Evolutionary conservation across 2,797 vertebrate genomes (phyloP), one percentile per base, ranked within the genome.

Genomic region (Hybognathus amarus): DNA sequence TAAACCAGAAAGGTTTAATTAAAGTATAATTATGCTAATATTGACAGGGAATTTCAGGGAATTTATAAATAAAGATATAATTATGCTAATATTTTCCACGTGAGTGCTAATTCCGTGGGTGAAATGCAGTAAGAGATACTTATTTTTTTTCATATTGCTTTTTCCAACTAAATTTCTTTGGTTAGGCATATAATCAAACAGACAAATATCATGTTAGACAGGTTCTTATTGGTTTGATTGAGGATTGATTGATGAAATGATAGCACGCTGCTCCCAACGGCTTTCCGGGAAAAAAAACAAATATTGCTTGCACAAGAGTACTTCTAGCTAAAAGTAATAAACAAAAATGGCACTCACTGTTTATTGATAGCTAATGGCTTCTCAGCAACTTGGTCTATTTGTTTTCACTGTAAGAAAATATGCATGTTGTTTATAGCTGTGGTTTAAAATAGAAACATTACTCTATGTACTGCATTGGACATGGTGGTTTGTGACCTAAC

Each of bases 351-450:
- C 45, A 33, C 70, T 40, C 69, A 71, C 83, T 92, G 92, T 94
- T 93, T 93, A 92, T 92, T 91, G 87, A 93, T 90, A 90, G 88
- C 91, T 93, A 92, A 94, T 93, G 92, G 92, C 92, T 92, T 94
- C 92, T 93, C 90, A 91, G 91, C 89, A 69, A 89, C 89, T 86
- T 84, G 84, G 88, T 90, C 56, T 83, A 91, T 93, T 94, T 94
- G 91, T 93, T 95, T 94, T 92, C 79, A 89, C 91, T 88, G 93
- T 90, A 94, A 95, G 89, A 47, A 68, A 89, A 93, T 89, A 63
- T 82, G 83, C 86, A 82, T 91, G 79, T 40, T 63, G 91, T 93
- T 94, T 92, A 92, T 91, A 92, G 91, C 90, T 91, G 83, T 70
- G 87, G 89, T 91, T 92, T 90, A 90, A 91, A 94, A 94, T 93